Percentiles rank a stretch among this genome's conserved stretches.
phyloP scores from a whole-genome alignment of 2,888 invertebrate genomes.

The Drosophila mercatorum region DNA sequence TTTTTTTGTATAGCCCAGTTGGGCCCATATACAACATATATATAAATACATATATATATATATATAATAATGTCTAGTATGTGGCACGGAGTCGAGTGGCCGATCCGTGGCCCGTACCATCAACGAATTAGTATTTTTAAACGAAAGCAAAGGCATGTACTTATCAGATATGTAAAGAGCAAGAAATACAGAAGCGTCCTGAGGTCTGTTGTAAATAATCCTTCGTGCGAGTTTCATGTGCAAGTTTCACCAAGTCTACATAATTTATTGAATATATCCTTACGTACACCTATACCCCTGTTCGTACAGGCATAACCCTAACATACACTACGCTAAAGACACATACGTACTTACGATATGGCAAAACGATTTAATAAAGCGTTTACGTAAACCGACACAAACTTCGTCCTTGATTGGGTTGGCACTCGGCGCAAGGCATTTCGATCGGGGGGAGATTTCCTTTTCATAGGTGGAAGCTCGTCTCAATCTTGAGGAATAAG shows the following conservation, averaged over 20 bases:
- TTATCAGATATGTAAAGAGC: conserved; percentile 29
- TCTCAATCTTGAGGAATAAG: too few relatives aligned
- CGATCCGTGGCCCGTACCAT: conserved; percentile 6
- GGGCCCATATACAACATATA: conserved; percentile 4
- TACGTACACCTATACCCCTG: conserved; percentile 22
- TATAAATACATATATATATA: conserved; percentile 7
- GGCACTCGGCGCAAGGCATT: not conserved
- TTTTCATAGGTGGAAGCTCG: too few relatives aligned
- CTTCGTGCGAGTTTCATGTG: conserved; percentile 62
- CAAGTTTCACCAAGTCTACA: conserved; percentile 45
- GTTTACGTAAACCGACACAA: conserved; percentile 19
- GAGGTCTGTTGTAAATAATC: conserved; percentile 69
- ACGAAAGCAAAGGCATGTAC: conserved; percentile 41
- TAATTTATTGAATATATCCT: conserved; percentile 65
- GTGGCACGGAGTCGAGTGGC: not conserved
- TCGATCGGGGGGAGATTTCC: too few relatives aligned
- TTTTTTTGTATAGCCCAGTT: conserved; percentile 2
- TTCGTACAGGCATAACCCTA: conserved; percentile 13
- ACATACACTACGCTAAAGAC: conserved; percentile 15
- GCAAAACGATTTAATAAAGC: conserved; percentile 65
- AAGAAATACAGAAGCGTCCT: conserved; percentile 21
- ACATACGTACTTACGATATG: conserved; percentile 51
- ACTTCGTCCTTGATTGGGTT: not conserved
- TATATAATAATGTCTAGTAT: conserved; percentile 7
- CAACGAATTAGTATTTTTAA: conserved; percentile 66